Percentiles rank a stretch among this genome's conserved stretches.
phyloP scores from a whole-genome alignment of 2,797 vertebrate species.

The Hemitrygon akajei region DNA sequence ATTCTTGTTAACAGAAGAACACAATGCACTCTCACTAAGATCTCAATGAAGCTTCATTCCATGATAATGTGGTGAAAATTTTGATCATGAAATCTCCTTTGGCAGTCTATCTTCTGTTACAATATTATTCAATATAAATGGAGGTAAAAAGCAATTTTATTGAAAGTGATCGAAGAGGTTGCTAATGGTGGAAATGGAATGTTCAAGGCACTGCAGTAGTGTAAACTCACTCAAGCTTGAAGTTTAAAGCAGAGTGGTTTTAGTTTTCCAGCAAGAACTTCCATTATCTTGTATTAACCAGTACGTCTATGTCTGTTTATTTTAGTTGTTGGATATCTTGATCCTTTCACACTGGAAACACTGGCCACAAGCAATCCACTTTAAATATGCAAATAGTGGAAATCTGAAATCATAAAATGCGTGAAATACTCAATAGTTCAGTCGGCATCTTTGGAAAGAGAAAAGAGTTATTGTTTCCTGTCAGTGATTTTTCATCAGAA shows the following conservation, averaged over 20 bases:
- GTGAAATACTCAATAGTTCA: no score
- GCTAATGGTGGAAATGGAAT: neutral
- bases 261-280: neutral
- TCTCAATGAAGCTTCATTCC: neutral
- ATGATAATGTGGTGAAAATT: neutral
- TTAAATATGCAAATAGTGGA: no score
- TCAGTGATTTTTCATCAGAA: no score
- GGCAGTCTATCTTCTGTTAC: neutral
- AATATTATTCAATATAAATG: neutral
- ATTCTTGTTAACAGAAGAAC: neutral
- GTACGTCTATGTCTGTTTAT: neutral
- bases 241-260: neutral
- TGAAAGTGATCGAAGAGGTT: neutral
- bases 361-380: neutral
- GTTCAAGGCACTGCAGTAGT: neutral
- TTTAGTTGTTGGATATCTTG: neutral
- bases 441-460: no score
- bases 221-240: neutral
- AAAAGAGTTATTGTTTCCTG: no score
- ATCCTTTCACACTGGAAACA: neutral
- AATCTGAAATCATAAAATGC: no score
- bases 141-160: neutral
- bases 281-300: neutral
- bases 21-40: neutral
- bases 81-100: neutral